Evolutionary conservation across 2,888 invertebrate genomes (phyloP), one percentile per base, ranked within the genome.

Genomic region (Calephelis perditalis): DNA sequence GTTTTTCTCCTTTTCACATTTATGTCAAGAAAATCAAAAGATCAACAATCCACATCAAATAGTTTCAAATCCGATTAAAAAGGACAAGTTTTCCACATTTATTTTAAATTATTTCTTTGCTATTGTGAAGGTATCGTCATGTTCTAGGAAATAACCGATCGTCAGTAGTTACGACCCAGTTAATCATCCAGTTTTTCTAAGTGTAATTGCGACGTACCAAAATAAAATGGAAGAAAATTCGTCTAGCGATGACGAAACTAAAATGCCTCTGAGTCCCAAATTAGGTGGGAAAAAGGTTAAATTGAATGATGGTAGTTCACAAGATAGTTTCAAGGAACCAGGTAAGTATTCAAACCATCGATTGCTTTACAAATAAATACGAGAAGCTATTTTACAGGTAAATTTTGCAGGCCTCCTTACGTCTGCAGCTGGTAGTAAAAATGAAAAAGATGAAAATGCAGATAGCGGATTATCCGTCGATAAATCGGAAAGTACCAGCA

Each of bases 391-490:
- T 69, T 66, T 77, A 73, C 71, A 74, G 78, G 72, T 76, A 76
- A 71, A 69, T 74, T 70, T 72, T 71, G 73, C 44, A 56, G 44
- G 55, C 57, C 52, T 47, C 57, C 59, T 57, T 52, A 55, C 37
- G 15, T 37, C 59, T 71, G 73, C 68, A 44, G 65, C 70, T 59
- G 67, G 66, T 45, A 70, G 67, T 60, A 71, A 70, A 65, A 70
- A 66, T 36, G 66, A 73, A 47, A 75, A 77, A 62, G 84, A 88
- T 64, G 89, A 88, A 59, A 89, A 86, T 75, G 80, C 78, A 35
- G 90, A 91, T 61, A 91, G 90, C 69, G 91, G 89, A 7, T 77
- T 90, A 36, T 86, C 84, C 6, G 86, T 83, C 4, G 91, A 89
- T 66, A 90, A 88, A 65, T 88, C 88, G n/a, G 91, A 88, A 68